Evolutionary conservation across 2,888 invertebrate species (phyloP), one percentile per base, ranked within the genome.

Genomic region (Galerucella calmariensis): DNA sequence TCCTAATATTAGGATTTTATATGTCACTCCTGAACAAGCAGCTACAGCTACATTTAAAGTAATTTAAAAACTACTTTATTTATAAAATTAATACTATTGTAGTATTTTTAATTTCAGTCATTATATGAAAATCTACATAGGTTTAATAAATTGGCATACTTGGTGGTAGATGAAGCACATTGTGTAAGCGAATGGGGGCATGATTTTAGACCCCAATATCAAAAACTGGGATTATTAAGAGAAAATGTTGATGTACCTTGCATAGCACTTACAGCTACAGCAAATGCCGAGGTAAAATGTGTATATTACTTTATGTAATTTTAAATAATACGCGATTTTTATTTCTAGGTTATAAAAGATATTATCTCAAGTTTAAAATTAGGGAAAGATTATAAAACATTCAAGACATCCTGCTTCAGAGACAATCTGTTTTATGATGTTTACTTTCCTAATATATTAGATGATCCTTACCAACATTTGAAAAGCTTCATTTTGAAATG

Each of bases 171-270:
- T 88, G 99, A 99, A 89, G 98, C 97, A 1, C 98, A 98, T 88
- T 98, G 98, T 89, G 97, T 99, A 0, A 97, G 97, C 82, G 95
- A 99, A 83, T 99, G 99, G 99, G 99, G 99, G 0, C 99, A 99
- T 88, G 98, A 99, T 87, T 99, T 99, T 86, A 90, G 97, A 9
- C 97, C 97, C 0, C 97, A 97, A 87, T 99, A 98, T 86, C 89
- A 98, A 27, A 96, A 96, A 87, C 88, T 99, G 35, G 97, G 97
- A 0, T 85, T 87, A 11, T 88, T 96, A 61, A 89, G 94, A 71
- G 83, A 86, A 44, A 92, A 94, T 85, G 91, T 91, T 71, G 89
- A 90, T 71, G 90, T 97, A 75, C 93, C 96, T 1, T 95, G 96
- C 91, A 90, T 99, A 68, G 98, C 98, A 0, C 89, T 99, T 63